These are phyloP conservation scores for Theonella swinhoei DNA, from an alignment of 37 sponge, comb jelly and placozoan species.

Conservation along the genomic window DNA sequence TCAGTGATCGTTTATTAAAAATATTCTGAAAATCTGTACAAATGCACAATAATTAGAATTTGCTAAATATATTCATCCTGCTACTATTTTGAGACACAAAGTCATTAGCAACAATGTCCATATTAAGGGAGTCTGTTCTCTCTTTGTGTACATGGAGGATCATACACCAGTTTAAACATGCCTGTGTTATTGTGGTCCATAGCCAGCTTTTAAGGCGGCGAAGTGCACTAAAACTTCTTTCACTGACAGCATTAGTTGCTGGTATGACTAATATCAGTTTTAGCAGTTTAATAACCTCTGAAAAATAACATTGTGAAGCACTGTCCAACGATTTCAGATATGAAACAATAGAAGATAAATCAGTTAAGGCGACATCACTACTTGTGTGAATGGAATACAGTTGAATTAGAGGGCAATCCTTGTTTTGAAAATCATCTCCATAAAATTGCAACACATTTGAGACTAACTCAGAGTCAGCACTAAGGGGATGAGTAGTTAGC, in stretches of 20 bases:
- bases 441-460: constrained; percentile 13
- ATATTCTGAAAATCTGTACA: too few species aligned
- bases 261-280: constrained; percentile 61
- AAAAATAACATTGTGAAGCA: constrained; percentile 8
- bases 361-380: too few species aligned
- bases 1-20: too few species aligned
- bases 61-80: too few species aligned
- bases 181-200: constrained; percentile 38
- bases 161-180: constrained; percentile 50
- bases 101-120: constrained; percentile 41
- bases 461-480: too few species aligned
- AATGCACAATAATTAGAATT: too few species aligned
- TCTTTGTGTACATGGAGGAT: constrained; percentile 62
- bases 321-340: constrained; percentile 6
- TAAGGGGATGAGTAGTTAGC: background rate
- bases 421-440: constrained; percentile 15
- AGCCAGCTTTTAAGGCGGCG: constrained; percentile 60
- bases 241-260: constrained; percentile 61
- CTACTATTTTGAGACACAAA: too few species aligned
- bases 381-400: background rate
- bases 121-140: constrained; percentile 24
- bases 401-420: background rate
- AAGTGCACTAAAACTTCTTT: constrained; percentile 51
- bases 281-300: constrained; percentile 46
- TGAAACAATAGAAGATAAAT: constrained; percentile 23